These are phyloP conservation scores for Pampus argenteus DNA, from an alignment of 2,797 vertebrate species.

Conservation along the genomic window DNA sequence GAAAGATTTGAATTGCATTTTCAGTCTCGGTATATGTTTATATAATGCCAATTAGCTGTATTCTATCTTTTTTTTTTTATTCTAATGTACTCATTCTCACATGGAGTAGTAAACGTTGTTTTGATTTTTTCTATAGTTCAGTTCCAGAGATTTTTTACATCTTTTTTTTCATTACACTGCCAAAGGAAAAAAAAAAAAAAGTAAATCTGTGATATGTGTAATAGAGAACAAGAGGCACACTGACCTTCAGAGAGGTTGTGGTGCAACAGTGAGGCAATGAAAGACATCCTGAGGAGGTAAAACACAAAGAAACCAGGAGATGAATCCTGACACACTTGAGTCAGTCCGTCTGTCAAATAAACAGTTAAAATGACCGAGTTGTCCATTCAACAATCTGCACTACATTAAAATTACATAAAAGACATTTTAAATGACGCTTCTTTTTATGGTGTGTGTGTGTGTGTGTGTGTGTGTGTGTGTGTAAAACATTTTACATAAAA, in stretches of 20 bases:
- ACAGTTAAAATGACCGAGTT: neutral
- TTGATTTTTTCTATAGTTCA: neutral
- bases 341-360: slow-evolving; percentile 2
- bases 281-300: slow-evolving; percentile 18
- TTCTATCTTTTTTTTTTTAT: no score
- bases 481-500: no score
- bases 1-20: no score
- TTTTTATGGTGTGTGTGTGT: no score
- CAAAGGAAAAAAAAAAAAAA: neutral
- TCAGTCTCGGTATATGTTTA: no score
- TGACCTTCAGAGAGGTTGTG: slow-evolving; percentile 34
- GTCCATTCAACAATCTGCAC: no score
- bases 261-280: slow-evolving; percentile 40
- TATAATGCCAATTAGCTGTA: no score
- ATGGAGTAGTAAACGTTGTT: no score
- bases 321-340: neutral
- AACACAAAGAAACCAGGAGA: neutral
- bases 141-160: neutral
- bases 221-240: neutral
- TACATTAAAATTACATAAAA: no score
- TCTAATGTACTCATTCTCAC: no score
- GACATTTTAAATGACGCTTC: no score
- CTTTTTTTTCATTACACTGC: neutral
- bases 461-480: no score
- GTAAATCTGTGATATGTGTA: slow-evolving; percentile 6